Base-by-base conservation (phyloP, 2,113 vertebrate genomes). In the Cheirogaleus medius region DNA sequence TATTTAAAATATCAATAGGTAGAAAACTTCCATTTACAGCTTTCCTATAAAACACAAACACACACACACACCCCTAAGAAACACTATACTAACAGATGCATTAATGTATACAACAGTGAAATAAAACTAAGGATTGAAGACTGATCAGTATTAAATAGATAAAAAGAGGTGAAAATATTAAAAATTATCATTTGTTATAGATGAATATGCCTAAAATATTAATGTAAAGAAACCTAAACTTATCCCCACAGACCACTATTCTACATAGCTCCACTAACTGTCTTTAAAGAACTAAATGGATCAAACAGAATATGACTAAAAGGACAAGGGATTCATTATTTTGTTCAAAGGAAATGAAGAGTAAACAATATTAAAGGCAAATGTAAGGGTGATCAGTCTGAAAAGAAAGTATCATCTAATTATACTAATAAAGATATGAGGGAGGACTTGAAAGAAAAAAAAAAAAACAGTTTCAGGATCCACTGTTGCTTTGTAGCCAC, bases 301-400 rank as follows among this genome's bases (percentile, higher is more conserved):
- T 97, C 89, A 93, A 97, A 98, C 23, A 95, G 78, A 81, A 96
- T 97, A 89, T 9, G 34, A 20, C 78, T 82, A 54, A 96, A 97
- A 96, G 88, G 49, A 96, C 97, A 81, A 39, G 64, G 96, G 97
- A 94, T 68, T 77, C 56, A 97, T 97, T 95, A 94, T 63, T 95
- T 66, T 73, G 44, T 87, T 92, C 81, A 97, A 97, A 96, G 97
- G 34, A 86, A 96, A 87, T 69, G 2, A 42, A 80, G 20, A 97
- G 8, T 90, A 91, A 92, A 95, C 42, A 91, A 96, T 91, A 97
- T n/a, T 88, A 88, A 96, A 85, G 76, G 76, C 84, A 91, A 80
- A 76, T 34, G 14, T 73, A 95, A 93, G 12, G 15, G 56, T 42
- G 39, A 93, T 85, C 21, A 11, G 23, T 73, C 21, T 84, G 34